Base-by-base conservation (phyloP, 2,113 vertebrate species). In the Agelaius tricolor region DNA sequence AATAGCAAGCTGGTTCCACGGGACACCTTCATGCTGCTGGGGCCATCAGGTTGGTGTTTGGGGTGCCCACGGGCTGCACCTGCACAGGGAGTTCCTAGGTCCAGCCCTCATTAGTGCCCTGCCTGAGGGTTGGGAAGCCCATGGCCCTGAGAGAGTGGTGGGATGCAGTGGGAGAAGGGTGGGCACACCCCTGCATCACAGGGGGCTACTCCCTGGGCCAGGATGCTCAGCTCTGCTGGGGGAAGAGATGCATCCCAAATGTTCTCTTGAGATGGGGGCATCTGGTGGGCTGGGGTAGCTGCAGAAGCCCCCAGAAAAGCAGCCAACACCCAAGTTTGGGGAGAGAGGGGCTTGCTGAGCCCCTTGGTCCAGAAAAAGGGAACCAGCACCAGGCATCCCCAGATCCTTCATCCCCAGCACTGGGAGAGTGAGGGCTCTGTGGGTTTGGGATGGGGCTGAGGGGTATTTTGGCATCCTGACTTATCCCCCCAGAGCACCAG, bases 111-210 rank as follows among this genome's bases (percentile, higher is more conserved):
- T 52, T 52, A 47, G 30, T 15, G 4, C 30, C 21, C 18, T 27
- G 33, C 8, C 21, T 57, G 33, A 20, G 4, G 15, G 54, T 0
- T 20, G 28, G 73, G 61, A 84, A 57, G 18, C 33, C 13, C 19
- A 7, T 0, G 0, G 23, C 39, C 31, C 43, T 11, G 11, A 39
- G 57, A 57, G 41, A 18, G 65, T 30, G 13, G n/a, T 15, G 31
- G 44, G 39, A 33, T 24, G 43, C 18, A 17, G 51, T 5, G 28
- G 57, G 28, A 0, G 2, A 33, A 66, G n/a, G n/a, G 31, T 21
- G 31, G 72, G 52, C 27, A 37, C 31, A 6, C 30, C 52, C 15
- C 21, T 6, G 7, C 13, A 4, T 49, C 31, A 26, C 0, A 0
- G 15, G 26, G 30, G 22, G 7, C n/a, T 72, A 35, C 46, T 59